Percentiles rank a stretch among this genome's conserved stretches.
Conservation (phyloP, 2,797 vertebrate species). For the Mormyrops boulengeri region DNA sequence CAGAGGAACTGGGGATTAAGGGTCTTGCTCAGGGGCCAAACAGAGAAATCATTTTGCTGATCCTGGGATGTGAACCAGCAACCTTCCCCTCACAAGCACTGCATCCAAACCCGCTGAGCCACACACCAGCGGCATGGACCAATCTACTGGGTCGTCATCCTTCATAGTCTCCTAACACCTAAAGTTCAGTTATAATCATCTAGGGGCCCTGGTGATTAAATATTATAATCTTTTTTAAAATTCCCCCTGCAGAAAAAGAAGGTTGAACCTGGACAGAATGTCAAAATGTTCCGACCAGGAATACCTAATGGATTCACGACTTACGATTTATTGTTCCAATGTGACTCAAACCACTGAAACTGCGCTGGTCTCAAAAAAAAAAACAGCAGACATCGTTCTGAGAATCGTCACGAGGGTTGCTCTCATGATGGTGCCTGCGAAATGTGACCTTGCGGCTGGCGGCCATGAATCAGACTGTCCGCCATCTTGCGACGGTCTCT, state of each 20-base stretch:
- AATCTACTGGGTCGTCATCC: neutral
- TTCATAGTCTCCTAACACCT: neutral
- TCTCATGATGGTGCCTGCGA: neutral
- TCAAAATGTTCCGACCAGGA: neutral
- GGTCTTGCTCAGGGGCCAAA: neutral
- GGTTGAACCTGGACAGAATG: neutral
- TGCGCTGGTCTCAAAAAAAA: neutral
- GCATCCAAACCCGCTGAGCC: neutral
- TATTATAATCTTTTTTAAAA: neutral
- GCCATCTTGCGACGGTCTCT: neutral
- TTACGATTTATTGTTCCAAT: neutral
- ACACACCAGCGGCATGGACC: neutral
- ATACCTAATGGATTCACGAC: neutral
- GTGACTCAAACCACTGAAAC: neutral
- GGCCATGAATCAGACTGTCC: neutral
- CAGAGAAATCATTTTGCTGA: neutral
- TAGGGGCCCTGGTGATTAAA: neutral
- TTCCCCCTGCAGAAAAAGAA: neutral
- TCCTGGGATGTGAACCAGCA: neutral
- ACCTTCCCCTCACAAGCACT: neutral
- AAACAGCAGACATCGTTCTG: neutral
- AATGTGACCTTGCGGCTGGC: neutral
- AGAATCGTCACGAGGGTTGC: neutral
- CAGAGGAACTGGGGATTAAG: neutral
- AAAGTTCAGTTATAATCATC: neutral